Evolutionary conservation across 2,888 invertebrate species (phyloP).

Genomic region (Trichacis sp.): DNA sequence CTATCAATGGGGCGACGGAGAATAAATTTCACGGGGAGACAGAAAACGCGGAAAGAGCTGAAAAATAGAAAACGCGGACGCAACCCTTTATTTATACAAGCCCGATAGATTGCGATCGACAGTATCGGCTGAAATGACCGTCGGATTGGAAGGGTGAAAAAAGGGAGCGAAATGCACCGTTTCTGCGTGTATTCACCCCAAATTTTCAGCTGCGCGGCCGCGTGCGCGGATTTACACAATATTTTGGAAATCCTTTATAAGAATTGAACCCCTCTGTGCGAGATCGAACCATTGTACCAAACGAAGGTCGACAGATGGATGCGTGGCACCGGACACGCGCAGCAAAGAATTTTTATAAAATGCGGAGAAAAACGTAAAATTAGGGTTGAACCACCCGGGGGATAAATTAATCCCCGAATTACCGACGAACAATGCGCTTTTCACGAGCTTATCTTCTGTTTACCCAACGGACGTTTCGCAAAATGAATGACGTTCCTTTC

Average conservation of each 20-base stretch:
- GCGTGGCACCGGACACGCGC: slow-evolving; percentile 28
- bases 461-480: background rate
- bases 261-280: slow-evolving; percentile 44
- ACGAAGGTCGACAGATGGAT: slow-evolving; percentile 57
- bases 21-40: slow-evolving; percentile 25
- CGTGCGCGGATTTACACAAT: slow-evolving; percentile 67
- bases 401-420: slow-evolving; percentile 24
- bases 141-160: slow-evolving; percentile 42
- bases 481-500: background rate
- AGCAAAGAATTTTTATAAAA: slow-evolving; percentile 54
- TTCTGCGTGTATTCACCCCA: slow-evolving; percentile 65
- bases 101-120: slow-evolving; percentile 39
- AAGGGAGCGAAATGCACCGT: slow-evolving; percentile 44
- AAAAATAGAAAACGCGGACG: slow-evolving; percentile 37
- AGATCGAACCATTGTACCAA: slow-evolving; percentile 46
- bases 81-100: slow-evolving; percentile 68
- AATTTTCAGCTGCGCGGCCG: slow-evolving; percentile 62
- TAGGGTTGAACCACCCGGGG: slow-evolving; percentile 56
- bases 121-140: slow-evolving; percentile 42
- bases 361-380: slow-evolving; percentile 58
- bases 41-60: slow-evolving; percentile 8
- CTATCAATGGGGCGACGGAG: slow-evolving; percentile 25
- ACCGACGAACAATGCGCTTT: slow-evolving; percentile 19
- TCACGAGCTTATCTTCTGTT: background rate
- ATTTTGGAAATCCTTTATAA: slow-evolving; percentile 69